Base-by-base conservation (phyloP, 2,797 vertebrate genomes). In the Petrocephalus schoutedeni region DNA sequence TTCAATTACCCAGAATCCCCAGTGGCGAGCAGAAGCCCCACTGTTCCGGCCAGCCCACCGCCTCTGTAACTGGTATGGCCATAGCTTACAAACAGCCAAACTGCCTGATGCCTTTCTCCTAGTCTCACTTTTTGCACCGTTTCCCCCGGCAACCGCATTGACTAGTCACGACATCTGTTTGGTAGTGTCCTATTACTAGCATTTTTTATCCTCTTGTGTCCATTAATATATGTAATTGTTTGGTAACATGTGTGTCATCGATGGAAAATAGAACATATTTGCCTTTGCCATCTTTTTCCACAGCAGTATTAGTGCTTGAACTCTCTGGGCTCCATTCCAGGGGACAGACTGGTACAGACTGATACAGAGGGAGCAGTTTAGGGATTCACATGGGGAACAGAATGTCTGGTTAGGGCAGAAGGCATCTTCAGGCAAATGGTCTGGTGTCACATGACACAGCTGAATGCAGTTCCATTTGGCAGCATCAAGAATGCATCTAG, bases 251-350 rank as follows among this genome's bases (percentile, higher is more conserved):
- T 45, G 85, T 59, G 32, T 58, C 28, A 0, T 9, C 7, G 32
- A 57, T 14, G 23, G 45, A 84, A 21, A 86, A 86, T 12, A 58
- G 21, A 58, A 86, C 16, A 14, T 28, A 59, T 86, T 59, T 86
- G 28, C 23, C 5, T 71, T 77, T 77, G 36, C 36, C 36, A 77
- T 77, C 36, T 14, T 41, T 19, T 58, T 86, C 54, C 54, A 36
- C 85, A 86, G 54, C 85, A 86, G 85, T 86, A 86, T 86, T 86
- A 28, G 10, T 7, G 56, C 54, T 14, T 54, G 23, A 12, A n/a
- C 21, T 23, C 12, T 0, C 71, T 77, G 71, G 16, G 6, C 84
- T 86, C 28, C 23, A 8, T 58, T 9, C 32, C 19, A 58, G 23
- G 56, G 32, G 56, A 87, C 2, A 14, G 5, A 54, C 2, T 2